Percentiles rank a stretch among this genome's conserved stretches.
Evolutionary conservation across 2,797 vertebrate genomes (phyloP).

Genomic region (Phataginus tetradactyla): DNA sequence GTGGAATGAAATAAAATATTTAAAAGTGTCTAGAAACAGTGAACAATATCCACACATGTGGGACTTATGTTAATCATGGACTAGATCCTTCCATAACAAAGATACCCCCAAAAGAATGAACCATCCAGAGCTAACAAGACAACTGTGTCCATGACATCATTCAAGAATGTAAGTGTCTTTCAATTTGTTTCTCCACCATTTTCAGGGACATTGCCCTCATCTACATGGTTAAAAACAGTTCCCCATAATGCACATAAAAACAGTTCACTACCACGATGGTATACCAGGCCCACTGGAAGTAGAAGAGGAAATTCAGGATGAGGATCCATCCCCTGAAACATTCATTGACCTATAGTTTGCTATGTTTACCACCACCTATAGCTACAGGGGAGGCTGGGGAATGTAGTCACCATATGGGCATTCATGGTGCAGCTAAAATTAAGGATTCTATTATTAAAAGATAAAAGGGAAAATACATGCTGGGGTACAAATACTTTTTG

Average conservation of each 20-base stretch:
- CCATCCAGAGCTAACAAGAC: background rate
- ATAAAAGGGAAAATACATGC: background rate
- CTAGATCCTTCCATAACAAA: background rate
- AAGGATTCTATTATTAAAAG: background rate
- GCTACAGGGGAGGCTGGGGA: background rate
- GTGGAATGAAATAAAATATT: background rate
- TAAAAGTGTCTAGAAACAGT: background rate
- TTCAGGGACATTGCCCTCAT: background rate
- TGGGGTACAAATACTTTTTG: background rate
- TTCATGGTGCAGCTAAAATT: background rate
- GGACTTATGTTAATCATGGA: background rate
- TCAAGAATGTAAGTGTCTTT: background rate
- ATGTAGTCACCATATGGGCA: background rate
- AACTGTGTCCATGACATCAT: background rate
- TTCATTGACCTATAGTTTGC: background rate
- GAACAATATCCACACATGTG: background rate
- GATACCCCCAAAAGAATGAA: background rate
- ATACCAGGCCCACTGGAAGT: background rate
- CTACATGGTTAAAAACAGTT: background rate
- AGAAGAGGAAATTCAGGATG: background rate
- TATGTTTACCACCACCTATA: background rate
- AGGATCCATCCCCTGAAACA: background rate
- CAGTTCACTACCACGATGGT: background rate
- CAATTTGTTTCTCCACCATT: background rate
- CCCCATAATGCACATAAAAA: background rate